phyloP scores from a whole-genome alignment of 2,797 vertebrate genomes.

The Sebastes cheni region DNA sequence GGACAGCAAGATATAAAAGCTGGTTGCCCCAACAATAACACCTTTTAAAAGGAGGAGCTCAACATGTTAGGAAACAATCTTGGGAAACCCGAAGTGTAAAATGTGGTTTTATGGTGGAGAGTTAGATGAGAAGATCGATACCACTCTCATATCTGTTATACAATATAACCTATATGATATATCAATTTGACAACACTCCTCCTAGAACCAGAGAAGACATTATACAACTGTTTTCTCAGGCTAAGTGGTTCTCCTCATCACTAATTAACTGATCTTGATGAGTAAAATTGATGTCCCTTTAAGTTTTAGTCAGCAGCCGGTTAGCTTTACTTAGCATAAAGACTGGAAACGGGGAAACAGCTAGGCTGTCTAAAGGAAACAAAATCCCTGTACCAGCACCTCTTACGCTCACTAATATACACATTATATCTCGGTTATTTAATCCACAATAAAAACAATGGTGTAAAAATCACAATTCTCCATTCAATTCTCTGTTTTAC shows the following conservation, averaged over 20 bases:
- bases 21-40: background rate
- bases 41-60: background rate
- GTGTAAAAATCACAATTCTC: too few species aligned
- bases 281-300: too few species aligned
- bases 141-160: background rate
- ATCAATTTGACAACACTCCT: background rate
- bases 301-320: background rate
- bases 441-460: too few species aligned
- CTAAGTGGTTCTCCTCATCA: background rate
- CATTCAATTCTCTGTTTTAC: too few species aligned
- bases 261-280: background rate
- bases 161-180: background rate
- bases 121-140: background rate
- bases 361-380: too few species aligned
- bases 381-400: too few species aligned
- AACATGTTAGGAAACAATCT: background rate
- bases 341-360: too few species aligned
- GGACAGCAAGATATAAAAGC: background rate
- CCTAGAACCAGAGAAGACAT: background rate
- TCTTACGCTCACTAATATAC: too few species aligned
- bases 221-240: background rate
- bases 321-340: background rate
- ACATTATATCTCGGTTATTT: too few species aligned
- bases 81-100: background rate
- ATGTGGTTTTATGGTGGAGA: background rate